Evolutionary conservation across 1,140 invertebrate genomes (phyloP), one percentile per base, ranked within the genome.

Genomic region (Maniola jurtina): DNA sequence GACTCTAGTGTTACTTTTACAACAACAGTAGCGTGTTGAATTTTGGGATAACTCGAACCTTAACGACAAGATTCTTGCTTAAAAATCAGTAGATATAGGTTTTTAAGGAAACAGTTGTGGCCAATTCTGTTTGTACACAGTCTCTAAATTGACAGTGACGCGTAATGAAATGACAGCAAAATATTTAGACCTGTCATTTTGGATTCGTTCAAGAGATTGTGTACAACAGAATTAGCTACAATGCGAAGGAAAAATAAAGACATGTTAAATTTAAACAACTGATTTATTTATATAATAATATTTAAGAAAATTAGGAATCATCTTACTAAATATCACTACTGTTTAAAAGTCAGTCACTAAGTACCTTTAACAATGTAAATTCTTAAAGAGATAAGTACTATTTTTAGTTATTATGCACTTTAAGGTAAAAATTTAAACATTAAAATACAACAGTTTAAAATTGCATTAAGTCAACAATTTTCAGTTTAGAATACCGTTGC

Each of bases 201-300:
- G 4, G 25, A 25, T 25, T 25, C 1, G 25, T 25, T 25, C 4
- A n/a, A 25, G 25, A 25, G 25, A 25, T 25, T 25, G 1, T 25
- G 25, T 25, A 25, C 25, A 25, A 25, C 25, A 25, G 25, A 25
- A 4, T 25, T 25, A 25, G 25, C 10, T 2, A 45, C 9, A n/a
- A n/a, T 45, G 13, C 13, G 42, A n/a, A 42, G 9, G 13, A 13
- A 45, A 45, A n/a, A n/a, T 14, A 52, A 52, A 52, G 5, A n/a
- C 15, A 52, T 5, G 4, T 16, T 25, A 54, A 65, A 69, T 78
- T 80, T 81, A 77, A 82, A 84, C 77, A 86, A 86, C 79, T 76
- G 70, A 79, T 85, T 86, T 85, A 84, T 83, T 86, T 74, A 74
- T 76, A 75, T 70, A 77, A 75, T 71, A 77, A 73, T 77, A 71